Conservation (phyloP, 35 echinoderm and acorn worm genomes). For the Patiria miniata region DNA sequence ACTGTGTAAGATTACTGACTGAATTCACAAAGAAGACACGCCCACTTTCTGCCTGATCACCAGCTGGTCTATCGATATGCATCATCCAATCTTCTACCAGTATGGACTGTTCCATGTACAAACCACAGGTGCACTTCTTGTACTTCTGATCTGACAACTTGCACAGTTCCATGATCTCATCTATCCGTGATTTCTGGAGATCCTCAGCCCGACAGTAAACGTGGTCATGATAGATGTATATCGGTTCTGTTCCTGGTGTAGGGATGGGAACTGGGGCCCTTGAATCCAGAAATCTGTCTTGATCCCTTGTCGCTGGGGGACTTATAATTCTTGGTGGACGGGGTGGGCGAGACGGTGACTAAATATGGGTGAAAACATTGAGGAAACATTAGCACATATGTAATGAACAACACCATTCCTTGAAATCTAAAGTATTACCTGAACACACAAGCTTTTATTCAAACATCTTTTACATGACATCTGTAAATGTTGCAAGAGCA, state of each 20-base stretch:
- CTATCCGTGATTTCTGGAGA: constrained; percentile 36
- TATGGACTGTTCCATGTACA: constrained; percentile 77
- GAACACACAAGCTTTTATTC: no score
- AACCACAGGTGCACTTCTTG: constrained; percentile 80
- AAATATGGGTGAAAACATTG: not conserved
- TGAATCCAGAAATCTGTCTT: not conserved
- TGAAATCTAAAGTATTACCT: no score
- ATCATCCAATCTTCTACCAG: constrained; percentile 83
- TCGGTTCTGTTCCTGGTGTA: constrained; percentile 26
- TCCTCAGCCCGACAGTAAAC: constrained; percentile 64
- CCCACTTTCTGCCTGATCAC: constrained; percentile 33
- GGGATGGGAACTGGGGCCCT: constrained; percentile 65
- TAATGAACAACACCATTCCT: no score
- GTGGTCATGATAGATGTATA: constrained; percentile 37
- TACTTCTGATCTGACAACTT: constrained; percentile 48
- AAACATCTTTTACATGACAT: no score
- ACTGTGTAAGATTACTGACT: constrained; percentile 50
- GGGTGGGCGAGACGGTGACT: not conserved
- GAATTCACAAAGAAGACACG: constrained; percentile 77
- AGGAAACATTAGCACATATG: not conserved
- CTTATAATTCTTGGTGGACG: not conserved
- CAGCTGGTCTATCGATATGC: constrained; percentile 70
- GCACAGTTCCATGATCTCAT: constrained; percentile 55
- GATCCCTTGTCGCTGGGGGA: not conserved
- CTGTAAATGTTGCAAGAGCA: no score